Percentiles rank a stretch among this genome's conserved stretches.
Evolutionary conservation across 2,888 invertebrate genomes (phyloP).

Genomic region (Polylopha cassiicola): DNA sequence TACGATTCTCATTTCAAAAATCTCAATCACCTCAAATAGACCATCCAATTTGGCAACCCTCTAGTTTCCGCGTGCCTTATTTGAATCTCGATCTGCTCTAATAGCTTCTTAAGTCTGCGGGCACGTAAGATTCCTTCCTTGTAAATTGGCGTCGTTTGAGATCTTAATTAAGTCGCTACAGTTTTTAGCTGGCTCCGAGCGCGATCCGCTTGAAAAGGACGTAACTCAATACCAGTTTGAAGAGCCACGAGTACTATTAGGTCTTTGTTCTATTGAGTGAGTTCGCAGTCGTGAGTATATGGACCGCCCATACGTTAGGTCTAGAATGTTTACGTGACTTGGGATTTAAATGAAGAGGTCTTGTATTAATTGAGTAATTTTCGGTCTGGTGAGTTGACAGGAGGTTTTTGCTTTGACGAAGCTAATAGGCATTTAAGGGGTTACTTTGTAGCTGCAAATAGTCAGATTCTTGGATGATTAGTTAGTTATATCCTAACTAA

Average conservation of each 20-base stretch:
- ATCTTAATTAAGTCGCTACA: constrained; percentile 70
- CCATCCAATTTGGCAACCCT: neutral
- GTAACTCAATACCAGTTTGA: constrained; percentile 5
- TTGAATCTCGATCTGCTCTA: constrained; percentile 37
- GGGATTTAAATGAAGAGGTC: constrained; percentile 12
- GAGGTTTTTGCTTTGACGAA: too few relatives aligned
- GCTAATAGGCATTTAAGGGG: too few relatives aligned
- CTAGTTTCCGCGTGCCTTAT: constrained; percentile 26
- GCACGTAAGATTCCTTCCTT: constrained; percentile 62
- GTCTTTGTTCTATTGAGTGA: too few relatives aligned
- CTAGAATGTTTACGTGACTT: constrained; percentile 20
- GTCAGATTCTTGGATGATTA: too few relatives aligned
- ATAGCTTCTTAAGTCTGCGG: constrained; percentile 50
- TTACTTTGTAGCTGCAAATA: too few relatives aligned
- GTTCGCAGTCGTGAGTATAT: constrained; percentile 19
- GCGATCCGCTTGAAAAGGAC: constrained; percentile 1
- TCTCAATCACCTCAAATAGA: too few relatives aligned
- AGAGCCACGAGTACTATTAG: too few relatives aligned
- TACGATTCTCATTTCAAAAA: too few relatives aligned
- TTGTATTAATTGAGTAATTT: constrained; percentile 11
- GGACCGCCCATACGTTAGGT: constrained; percentile 22
- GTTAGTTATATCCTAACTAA: too few relatives aligned
- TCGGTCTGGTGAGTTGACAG: neutral
- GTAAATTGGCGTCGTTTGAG: constrained; percentile 70
- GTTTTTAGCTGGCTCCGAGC: constrained; percentile 60